Base-by-base conservation (phyloP, 2,797 vertebrate genomes). In the Urocyon cinereoargenteus region DNA sequence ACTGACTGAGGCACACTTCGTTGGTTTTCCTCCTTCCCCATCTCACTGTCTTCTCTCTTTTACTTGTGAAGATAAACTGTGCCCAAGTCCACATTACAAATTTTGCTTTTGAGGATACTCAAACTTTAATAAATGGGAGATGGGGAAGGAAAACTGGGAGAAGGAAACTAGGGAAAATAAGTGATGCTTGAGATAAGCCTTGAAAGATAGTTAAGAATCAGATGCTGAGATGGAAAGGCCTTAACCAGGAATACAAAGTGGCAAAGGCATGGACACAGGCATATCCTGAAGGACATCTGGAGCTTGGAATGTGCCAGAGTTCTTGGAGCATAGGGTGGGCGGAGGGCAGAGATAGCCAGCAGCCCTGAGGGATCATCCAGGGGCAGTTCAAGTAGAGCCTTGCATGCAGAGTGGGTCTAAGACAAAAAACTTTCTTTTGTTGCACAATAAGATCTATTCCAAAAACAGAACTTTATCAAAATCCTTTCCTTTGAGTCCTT, bases 31-130 rank as follows among this genome's bases (percentile, higher is more conserved):
- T 79, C 10, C 6, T 59, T 53, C 34, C 51, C 21, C 22, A 73
- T 26, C 19, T 66, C 55, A 3, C 49, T 51, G 66, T 86, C 49
- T 53, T 49, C 13, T 34, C 49, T 53, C 55, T 19, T 51, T 78
- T 1, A 83, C 73, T 84, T 75, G 28, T 16, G 6, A 84, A 86
- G 75, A 59, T 66, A 72, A 70, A 70, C 11, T 36, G 49, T 79
- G 51, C 82, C 70, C 15, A 55, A 34, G 59, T 28, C 66, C 45
- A 61, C 55, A n/a, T 28, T 68, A 61, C n/a, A 36, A 45, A 24
- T 19, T 86, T 82, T 90, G 84, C 19, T 73, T 96, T 49, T 64
- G 57, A 93, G 49, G 72, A 49, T 55, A 51, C 12, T 70, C 64
- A 64, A 62, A 75, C 66, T 78, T 92, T 31, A 73, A 81, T 31